Base-by-base conservation (phyloP, 2,797 vertebrate genomes). In the Manis pentadactyla region DNA sequence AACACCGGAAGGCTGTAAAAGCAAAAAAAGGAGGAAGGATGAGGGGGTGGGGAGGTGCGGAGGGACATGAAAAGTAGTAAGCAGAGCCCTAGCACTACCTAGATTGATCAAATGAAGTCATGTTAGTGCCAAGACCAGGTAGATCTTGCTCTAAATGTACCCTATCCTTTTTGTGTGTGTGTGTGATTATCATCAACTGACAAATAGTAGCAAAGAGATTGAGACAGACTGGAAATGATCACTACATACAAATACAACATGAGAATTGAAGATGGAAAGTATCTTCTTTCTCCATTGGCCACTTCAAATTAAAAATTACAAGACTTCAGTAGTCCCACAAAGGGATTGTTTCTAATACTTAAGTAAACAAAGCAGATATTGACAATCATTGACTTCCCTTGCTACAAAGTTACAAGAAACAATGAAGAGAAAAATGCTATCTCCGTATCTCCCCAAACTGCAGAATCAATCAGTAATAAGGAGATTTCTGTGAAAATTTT, bases 311-410 rank as follows among this genome's bases (percentile, higher is more conserved):
- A 29, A 88, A 74, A 73, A 39, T 31, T 59, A 18, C 51, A 87
- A 19, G 27, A 37, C 18, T 89, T 96, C 29, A 81, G 7, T 59
- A 71, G 39, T 51, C 49, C 68, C 37, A 7, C 49, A 81, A 82
- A n/a, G 4, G 27, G 14, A 23, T 42, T 8, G 31, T 92, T 59
- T 86, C 37, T 51, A 55, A 31, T 31, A 12, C 19, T 53, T 61
- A 82, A 42, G 17, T 51, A 57, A 75, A 69, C 6, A 81, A 92
- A 57, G 21, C 31, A 51, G 49, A 64, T 85, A 31, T 63, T 91
- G 53, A 34, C 53, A 89, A 71, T 27, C 63, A 63, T n/a, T 90
- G 37, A 63, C 83, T 94, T 90, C 68, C n/a, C 25, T 83, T 87
- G 29, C 49, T 55, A 61, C 39, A 39, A 51, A 81, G 34, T 39